Evolutionary conservation across 2,797 vertebrate species (phyloP).

Genomic region (Chaetodon trifasciatus): DNA sequence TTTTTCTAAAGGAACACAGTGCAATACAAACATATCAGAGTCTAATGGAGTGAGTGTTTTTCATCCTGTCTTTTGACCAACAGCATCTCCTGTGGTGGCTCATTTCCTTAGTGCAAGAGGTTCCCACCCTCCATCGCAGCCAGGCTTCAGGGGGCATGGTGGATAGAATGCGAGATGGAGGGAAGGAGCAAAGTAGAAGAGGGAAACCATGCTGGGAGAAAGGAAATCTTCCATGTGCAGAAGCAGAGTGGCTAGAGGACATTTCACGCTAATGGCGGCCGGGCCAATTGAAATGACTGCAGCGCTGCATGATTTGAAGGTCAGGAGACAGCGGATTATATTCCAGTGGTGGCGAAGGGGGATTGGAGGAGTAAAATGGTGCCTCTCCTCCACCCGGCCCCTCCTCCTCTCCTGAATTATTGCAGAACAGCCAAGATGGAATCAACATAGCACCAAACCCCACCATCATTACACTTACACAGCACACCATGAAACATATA

Average conservation of each 20-base stretch:
- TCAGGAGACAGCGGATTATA: constrained; percentile 89
- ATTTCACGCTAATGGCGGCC: constrained; percentile 88
- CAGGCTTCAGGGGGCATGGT: constrained; percentile 71
- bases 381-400: constrained; percentile 65
- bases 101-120: constrained; percentile 80
- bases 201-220: constrained; percentile 85
- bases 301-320: constrained; percentile 88
- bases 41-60: constrained; percentile 74
- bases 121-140: constrained; percentile 74
- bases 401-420: constrained; percentile 77
- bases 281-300: constrained; percentile 88
- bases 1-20: constrained; percentile 48
- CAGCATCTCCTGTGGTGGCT: constrained; percentile 81
- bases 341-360: constrained; percentile 83
- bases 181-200: constrained; percentile 80
- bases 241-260: constrained; percentile 86
- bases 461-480: constrained; percentile 79
- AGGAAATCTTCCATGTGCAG: constrained; percentile 85
- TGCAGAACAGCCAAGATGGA: constrained; percentile 84
- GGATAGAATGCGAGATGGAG: constrained; percentile 75
- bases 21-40: constrained; percentile 63
- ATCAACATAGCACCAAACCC: constrained; percentile 81
- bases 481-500: constrained; percentile 67
- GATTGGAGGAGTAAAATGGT: constrained; percentile 83
- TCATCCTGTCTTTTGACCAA: constrained; percentile 76